Base-by-base conservation (phyloP, 1,140 invertebrate genomes). In the Saccostrea cuccullata region DNA sequence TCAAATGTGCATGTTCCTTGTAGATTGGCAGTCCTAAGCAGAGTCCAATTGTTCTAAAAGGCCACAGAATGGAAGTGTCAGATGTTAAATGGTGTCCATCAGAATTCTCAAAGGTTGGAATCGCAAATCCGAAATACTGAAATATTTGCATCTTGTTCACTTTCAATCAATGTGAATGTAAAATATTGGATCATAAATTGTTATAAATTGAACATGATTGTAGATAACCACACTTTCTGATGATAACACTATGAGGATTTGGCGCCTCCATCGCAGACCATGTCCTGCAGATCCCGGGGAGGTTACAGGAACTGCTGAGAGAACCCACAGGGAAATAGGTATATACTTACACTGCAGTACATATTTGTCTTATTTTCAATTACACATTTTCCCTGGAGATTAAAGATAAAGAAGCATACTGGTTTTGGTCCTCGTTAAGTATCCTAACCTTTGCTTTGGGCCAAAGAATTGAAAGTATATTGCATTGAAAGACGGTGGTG, bases 21-120 rank as follows among this genome's bases (percentile, higher is more conserved):
- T 47, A 92, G 91, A 88, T 92, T 56, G 87, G 88, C 58, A 90
- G 92, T 70, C 89, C 91, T 23, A 88, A 87, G 55, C 67, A 64
- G 36, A 90, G 91, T 82, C 92, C 92, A 13, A 96, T 97, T 15
- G 96, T 96, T 87, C 95, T 98, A 0, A 95, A 94, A 4, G 97
- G 97, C 0, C 98, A 98, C 92, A 96, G 95, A 20, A 97, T 97
- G 9, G 98, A 98, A 95, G 98, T 98, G 0, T 97, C 97, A 1
- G 97, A 97, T 93, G 97, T 98, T 6, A 96, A 97, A 0, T 98
- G 98, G 98, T 96, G 96, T 89, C 94, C 90, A 40, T 89, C 92
- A 60, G 95, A 95, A 82, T 93, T 96, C 90, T 93, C 94, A 36
- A 96, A 96, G 93, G 96, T 96, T 93, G 89, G 86, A 1, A 20